Evolutionary conservation across 2,888 invertebrate species (phyloP).

Genomic region (Apoda limacodes): DNA sequence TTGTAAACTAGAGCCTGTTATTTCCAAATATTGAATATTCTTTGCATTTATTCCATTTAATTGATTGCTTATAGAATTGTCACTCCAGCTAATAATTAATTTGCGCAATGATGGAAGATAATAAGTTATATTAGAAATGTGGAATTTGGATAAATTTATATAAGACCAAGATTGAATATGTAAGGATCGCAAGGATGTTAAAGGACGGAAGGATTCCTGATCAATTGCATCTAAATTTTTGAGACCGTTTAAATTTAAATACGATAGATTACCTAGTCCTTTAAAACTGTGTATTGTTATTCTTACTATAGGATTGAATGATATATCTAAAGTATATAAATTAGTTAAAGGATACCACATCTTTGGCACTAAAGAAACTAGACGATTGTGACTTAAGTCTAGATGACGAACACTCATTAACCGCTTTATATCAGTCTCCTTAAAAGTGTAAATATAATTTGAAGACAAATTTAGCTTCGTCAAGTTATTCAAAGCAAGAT

Average conservation of each 20-base stretch:
- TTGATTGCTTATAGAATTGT: constrained; percentile 79
- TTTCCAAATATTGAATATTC: constrained; percentile 83
- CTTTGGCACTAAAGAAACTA: constrained; percentile 79
- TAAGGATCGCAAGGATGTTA: constrained; percentile 77
- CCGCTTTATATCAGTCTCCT: constrained; percentile 78
- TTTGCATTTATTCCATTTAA: constrained; percentile 81
- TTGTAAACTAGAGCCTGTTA: constrained; percentile 80
- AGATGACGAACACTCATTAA: constrained; percentile 78
- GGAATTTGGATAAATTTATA: constrained; percentile 75
- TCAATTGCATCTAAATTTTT: constrained; percentile 80
- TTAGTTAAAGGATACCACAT: constrained; percentile 79
- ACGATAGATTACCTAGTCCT: constrained; percentile 77
- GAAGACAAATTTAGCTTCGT: constrained; percentile 83
- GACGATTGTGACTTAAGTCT: constrained; percentile 81
- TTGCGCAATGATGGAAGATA: constrained; percentile 80
- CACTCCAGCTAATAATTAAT: constrained; percentile 81
- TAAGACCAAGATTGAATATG: constrained; percentile 81
- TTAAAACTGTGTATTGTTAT: constrained; percentile 78
- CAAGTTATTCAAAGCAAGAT: constrained; percentile 81
- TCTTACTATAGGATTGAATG: constrained; percentile 84
- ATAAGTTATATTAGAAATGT: constrained; percentile 78
- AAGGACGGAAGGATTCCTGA: constrained; percentile 78
- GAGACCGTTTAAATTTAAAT: constrained; percentile 80
- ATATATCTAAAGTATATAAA: constrained; percentile 81
- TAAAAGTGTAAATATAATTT: constrained; percentile 79